A percentile compares a stretch with the other conserved stretches of the same genome.
These are phyloP conservation scores for Allobates femoralis DNA, from an alignment of 2,797 vertebrate genomes.

Conservation along the genomic window DNA sequence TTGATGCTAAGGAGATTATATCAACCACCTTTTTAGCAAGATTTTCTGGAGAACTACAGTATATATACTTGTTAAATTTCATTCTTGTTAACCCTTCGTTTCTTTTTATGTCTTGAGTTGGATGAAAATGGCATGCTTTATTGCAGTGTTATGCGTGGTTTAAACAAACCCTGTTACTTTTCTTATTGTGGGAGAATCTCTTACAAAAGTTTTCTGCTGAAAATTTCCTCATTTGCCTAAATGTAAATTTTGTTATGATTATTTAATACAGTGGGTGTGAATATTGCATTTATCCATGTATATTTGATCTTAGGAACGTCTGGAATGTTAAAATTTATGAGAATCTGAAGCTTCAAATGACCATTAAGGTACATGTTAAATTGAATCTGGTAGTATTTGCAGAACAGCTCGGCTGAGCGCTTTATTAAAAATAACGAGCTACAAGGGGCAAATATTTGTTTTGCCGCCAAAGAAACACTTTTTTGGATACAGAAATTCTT, in stretches of 20 bases:
- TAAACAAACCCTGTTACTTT: background rate
- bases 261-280: background rate
- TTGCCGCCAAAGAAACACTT: constrained; percentile 6
- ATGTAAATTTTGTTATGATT: background rate
- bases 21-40: background rate
- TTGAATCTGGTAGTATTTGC: background rate
- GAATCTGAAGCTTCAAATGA: background rate
- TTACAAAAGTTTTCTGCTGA: background rate
- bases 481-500: background rate
- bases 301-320: constrained; percentile 2
- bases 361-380: background rate
- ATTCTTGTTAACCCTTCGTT: background rate
- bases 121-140: background rate
- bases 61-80: background rate
- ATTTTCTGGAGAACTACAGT: background rate
- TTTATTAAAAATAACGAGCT: constrained; percentile 39
- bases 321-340: background rate
- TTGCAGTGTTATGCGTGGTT: background rate
- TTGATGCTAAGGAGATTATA: too few relatives aligned
- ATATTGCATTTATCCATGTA: background rate
- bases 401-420: background rate
- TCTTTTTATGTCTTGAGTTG: background rate
- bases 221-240: background rate
- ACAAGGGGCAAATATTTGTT: background rate
- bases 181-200: background rate